These are phyloP conservation scores for Chroicocephalus ridibundus DNA, from an alignment of 2,113 vertebrate genomes.

Conservation along the genomic window DNA sequence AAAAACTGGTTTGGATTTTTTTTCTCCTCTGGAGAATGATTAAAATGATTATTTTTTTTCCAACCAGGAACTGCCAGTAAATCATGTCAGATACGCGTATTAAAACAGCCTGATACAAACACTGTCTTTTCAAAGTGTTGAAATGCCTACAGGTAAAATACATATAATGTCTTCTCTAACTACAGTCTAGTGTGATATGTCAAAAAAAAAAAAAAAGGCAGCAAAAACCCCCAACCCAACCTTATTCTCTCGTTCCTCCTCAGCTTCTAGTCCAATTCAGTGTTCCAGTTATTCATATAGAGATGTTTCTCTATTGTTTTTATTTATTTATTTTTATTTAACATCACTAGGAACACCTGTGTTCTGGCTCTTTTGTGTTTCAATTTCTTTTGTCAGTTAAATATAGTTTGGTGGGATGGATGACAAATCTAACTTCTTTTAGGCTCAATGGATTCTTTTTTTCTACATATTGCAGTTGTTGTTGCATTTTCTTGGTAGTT, in stretches of 20 bases:
- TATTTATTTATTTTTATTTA: not conserved
- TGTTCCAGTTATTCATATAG: not conserved
- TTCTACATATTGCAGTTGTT: not conserved
- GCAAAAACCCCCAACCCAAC: not conserved
- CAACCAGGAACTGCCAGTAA: not conserved
- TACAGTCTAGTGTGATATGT: not conserved
- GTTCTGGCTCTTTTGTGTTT: not conserved
- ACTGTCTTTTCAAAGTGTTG: not conserved
- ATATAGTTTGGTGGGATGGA: not conserved
- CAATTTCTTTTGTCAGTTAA: not conserved
- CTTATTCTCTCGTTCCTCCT: not conserved
- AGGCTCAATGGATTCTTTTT: not conserved
- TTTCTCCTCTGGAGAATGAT: not conserved
- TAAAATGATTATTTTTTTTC: not conserved
- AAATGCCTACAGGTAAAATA: not conserved
- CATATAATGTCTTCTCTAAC: fast-evolving
- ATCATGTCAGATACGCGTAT: not conserved
- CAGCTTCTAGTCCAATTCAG: not conserved
- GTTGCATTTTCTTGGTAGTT: not conserved
- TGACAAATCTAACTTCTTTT: not conserved
- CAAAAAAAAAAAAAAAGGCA: not conserved
- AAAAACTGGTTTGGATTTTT: not conserved
- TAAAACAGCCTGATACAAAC: not conserved
- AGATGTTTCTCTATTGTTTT: not conserved
- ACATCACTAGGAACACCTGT: not conserved